phyloP scores from a whole-genome alignment of 2,113 vertebrate species.

The Brachirus orientalis region DNA sequence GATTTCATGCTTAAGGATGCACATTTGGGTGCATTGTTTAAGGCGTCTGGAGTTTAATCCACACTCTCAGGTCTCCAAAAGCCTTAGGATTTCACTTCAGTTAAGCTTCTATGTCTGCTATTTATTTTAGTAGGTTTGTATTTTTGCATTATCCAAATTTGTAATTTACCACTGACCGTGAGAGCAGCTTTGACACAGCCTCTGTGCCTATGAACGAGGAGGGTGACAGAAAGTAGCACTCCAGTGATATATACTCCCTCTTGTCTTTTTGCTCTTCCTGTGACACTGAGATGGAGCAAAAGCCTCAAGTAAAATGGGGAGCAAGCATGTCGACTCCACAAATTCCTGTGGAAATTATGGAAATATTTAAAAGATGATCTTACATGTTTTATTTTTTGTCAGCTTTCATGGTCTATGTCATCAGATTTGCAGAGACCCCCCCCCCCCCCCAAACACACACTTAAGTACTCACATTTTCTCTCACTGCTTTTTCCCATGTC shows the following conservation, averaged over 20 bases:
- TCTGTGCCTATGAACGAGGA: constrained; percentile 66
- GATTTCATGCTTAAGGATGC: constrained; percentile 83
- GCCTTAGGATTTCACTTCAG: constrained; percentile 77
- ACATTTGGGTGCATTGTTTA: constrained; percentile 83
- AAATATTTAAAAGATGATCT: constrained; percentile 70
- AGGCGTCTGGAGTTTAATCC: constrained; percentile 81
- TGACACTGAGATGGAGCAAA: constrained; percentile 74
- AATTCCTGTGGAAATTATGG: constrained; percentile 79
- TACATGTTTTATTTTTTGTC: constrained; percentile 79
- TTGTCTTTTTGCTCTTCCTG: constrained; percentile 55
- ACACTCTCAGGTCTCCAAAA: constrained; percentile 74
- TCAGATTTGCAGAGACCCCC: constrained; percentile 58
- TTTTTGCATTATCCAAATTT: constrained; percentile 82
- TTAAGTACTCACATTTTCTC: constrained; percentile 21
- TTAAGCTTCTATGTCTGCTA: constrained; percentile 79
- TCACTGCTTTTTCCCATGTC: neutral
- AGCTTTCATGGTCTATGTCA: constrained; percentile 81
- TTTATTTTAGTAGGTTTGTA: constrained; percentile 76
- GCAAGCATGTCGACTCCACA: constrained; percentile 62
- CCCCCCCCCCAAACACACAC: neutral
- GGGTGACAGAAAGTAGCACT: constrained; percentile 71
- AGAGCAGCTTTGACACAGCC: constrained; percentile 78
- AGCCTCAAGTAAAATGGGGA: constrained; percentile 77
- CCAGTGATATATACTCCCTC: constrained; percentile 57
- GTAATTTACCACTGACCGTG: constrained; percentile 77